These are phyloP conservation scores for Otocyon megalotis DNA, from an alignment of 2,113 vertebrate genomes.

Conservation along the genomic window DNA sequence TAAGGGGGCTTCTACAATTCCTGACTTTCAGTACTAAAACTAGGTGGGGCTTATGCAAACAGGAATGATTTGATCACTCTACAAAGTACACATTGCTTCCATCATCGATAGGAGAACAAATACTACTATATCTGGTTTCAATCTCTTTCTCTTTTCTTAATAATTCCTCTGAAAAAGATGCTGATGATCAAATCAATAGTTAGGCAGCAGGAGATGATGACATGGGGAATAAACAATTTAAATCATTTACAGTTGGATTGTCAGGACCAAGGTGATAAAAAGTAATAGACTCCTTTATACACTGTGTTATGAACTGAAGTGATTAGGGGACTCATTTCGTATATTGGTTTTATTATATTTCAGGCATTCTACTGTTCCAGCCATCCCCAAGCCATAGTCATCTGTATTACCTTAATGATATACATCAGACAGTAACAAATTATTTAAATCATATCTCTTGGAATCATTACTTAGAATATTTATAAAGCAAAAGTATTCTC, in stretches of 20 bases:
- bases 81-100: not conserved
- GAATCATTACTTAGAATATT: not conserved
- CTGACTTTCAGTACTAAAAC: not conserved
- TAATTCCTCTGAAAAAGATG: not conserved
- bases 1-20: not conserved
- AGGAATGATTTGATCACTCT: not conserved
- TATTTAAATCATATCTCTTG: not conserved
- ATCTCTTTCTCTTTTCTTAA: not conserved
- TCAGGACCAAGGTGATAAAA: not conserved
- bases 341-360: not conserved
- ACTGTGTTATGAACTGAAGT: not conserved
- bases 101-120: not conserved
- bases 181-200: not conserved
- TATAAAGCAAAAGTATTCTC: not conserved
- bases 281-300: not conserved
- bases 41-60: not conserved
- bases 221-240: not conserved
- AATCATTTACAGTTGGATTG: not conserved
- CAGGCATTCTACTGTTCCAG: not conserved
- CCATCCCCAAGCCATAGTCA: not conserved
- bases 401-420: not conserved
- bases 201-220: not conserved
- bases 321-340: not conserved
- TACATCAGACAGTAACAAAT: not conserved
- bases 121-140: not conserved